phyloP scores from a whole-genome alignment of 2,797 vertebrate species.

The Epinephelus awoara region DNA sequence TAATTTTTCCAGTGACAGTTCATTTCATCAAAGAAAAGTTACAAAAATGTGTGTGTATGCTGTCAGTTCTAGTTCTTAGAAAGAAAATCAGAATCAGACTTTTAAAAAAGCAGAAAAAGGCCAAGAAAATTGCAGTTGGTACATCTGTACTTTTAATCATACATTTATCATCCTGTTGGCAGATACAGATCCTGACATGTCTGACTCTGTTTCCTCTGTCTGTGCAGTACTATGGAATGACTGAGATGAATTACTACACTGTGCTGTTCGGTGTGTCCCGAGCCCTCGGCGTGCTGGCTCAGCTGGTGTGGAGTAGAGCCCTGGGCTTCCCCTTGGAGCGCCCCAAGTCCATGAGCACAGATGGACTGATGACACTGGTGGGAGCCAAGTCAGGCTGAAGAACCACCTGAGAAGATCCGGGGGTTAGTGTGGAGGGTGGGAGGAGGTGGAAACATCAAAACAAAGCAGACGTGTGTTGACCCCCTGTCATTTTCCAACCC shows the following conservation, averaged over 20 bases:
- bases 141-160: not conserved
- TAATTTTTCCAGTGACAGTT: too few species aligned
- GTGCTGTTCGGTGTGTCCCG: conserved; percentile 97
- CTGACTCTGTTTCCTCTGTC: conserved; percentile 1
- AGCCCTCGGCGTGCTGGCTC: conserved; percentile 93
- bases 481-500: conserved; percentile 70
- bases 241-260: conserved; percentile 99
- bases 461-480: conserved; percentile 67
- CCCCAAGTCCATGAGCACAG: conserved; percentile 98
- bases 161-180: not conserved
- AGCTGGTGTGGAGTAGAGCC: conserved; percentile 96
- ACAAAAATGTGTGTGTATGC: too few species aligned
- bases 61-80: too few species aligned
- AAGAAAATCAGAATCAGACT: too few species aligned
- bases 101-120: too few species aligned
- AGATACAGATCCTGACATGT: not conserved
- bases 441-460: conserved; percentile 61
- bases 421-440: conserved; percentile 74
- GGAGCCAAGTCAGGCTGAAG: conserved; percentile 91
- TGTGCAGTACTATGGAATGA: conserved; percentile 95
- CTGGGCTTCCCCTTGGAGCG: conserved; percentile 96
- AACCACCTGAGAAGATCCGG: conserved; percentile 44
- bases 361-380: conserved; percentile 94
- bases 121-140: too few species aligned
- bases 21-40: too few species aligned